Conservation (phyloP, 1,140 invertebrate species). For the Plodia interpunctella region DNA sequence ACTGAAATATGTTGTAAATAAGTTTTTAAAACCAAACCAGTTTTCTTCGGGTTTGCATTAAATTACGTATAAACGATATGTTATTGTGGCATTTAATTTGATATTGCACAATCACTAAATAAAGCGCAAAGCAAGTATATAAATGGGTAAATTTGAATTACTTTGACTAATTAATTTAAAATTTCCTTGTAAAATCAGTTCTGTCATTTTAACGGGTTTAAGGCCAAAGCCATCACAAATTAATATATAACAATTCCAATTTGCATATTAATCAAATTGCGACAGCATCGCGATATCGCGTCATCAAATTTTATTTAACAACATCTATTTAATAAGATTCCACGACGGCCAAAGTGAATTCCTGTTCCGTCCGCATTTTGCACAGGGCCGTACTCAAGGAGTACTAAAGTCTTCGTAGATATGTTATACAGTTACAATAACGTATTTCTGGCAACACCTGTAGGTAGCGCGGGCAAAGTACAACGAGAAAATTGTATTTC, state of each 20-base stretch:
- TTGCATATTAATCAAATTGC: conserved; percentile 7
- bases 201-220: not conserved
- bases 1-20: no score
- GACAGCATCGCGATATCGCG: conserved; percentile 5
- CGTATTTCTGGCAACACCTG: conserved; percentile 58
- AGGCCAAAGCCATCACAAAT: not conserved
- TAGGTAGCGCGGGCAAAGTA: conserved; percentile 48
- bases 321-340: conserved; percentile 6
- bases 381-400: conserved; percentile 23
- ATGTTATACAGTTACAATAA: conserved; percentile 46
- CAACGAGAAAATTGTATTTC: conserved; percentile 75
- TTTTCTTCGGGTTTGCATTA: no score
- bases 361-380: conserved; percentile 10
- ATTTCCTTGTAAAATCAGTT: not conserved
- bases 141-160: not conserved
- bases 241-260: conserved; percentile 4
- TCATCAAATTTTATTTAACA: conserved; percentile 6
- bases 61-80: no score
- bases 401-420: conserved; percentile 33
- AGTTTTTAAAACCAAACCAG: no score
- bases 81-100: no score
- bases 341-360: not conserved
- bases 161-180: not conserved
- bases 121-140: not conserved
- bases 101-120: no score